These are phyloP conservation scores for Isurus oxyrinchus DNA, from an alignment of 2,113 vertebrate species.

Conservation along the genomic window DNA sequence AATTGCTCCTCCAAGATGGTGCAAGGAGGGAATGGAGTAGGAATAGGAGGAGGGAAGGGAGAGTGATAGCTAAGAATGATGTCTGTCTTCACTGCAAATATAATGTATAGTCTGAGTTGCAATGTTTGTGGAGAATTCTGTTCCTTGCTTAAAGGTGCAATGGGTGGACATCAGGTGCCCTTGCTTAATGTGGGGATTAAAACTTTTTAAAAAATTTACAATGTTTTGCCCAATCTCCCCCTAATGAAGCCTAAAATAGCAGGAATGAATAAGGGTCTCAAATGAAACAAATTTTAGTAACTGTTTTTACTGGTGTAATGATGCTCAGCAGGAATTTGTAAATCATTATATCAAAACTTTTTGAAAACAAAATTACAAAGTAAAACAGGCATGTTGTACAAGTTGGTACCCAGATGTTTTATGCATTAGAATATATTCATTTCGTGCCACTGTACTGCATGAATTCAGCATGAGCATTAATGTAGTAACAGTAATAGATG, in stretches of 20 bases:
- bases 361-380: not conserved
- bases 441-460: not conserved
- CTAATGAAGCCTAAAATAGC: not conserved
- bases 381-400: slow-evolving; percentile 12
- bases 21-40: not conserved
- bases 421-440: slow-evolving; percentile 20
- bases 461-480: not conserved
- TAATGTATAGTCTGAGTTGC: not conserved
- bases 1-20: not conserved
- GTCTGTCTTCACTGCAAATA: not conserved
- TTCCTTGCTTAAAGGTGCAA: not conserved
- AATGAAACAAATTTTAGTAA: not conserved
- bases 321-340: not conserved
- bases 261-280: not conserved
- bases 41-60: not conserved
- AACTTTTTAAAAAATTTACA: not conserved
- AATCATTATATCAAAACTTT: slow-evolving; percentile 12
- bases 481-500: not conserved
- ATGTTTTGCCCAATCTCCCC: not conserved
- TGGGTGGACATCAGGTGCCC: not conserved
- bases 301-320: not conserved
- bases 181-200: not conserved
- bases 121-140: not conserved
- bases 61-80: not conserved
- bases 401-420: slow-evolving; percentile 22